Base-by-base conservation (phyloP, 2,888 invertebrate genomes). In the Hydriomena furcata region DNA sequence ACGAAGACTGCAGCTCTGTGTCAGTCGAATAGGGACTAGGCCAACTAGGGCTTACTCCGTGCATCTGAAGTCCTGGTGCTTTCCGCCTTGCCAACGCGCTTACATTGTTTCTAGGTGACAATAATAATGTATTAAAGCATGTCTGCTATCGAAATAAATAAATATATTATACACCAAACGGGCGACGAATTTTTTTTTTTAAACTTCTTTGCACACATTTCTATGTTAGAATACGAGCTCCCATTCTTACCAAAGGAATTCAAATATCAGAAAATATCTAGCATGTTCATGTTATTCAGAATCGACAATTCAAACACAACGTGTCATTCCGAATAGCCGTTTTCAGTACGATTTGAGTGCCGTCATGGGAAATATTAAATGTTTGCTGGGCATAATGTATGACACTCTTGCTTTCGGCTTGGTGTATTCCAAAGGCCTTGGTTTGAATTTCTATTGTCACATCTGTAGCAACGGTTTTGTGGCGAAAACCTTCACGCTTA, bases 131-230 rank as follows among this genome's bases (percentile, higher is more conserved):
- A 52, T 44, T 37, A 30, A 8, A 53, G 46, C 34, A 31, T 31
- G 52, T 60, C 52, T 54, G 52, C 41, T 32, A 27, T 51, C 61
- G 61, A 68, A 72, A 66, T 72, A 47, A 66, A 71, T 65, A 66
- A 71, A 76, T 73, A 64, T 68, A 62, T 66, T 61, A 46, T 61
- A 53, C 37, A 52, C 55, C 56, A 48, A 50, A 45, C 60, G 12
- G 28, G 42, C 68, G 68, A 73, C 63, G 66, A 74, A 79, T 73
- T 17, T 17, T 17, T 17, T 17, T 17, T 17, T 17, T 17, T 4
- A 17, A 17, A 17, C 2, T 17, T 17, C n/a, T n/a, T n/a, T n/a
- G n/a, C n/a, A n/a, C n/a, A n/a, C n/a, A n/a, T n/a, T n/a, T n/a
- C n/a, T n/a, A n/a, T n/a, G n/a, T n/a, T n/a, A n/a, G n/a, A n/a